Conservation (phyloP, 1,140 invertebrate genomes). For the Penaeus chinensis region DNA sequence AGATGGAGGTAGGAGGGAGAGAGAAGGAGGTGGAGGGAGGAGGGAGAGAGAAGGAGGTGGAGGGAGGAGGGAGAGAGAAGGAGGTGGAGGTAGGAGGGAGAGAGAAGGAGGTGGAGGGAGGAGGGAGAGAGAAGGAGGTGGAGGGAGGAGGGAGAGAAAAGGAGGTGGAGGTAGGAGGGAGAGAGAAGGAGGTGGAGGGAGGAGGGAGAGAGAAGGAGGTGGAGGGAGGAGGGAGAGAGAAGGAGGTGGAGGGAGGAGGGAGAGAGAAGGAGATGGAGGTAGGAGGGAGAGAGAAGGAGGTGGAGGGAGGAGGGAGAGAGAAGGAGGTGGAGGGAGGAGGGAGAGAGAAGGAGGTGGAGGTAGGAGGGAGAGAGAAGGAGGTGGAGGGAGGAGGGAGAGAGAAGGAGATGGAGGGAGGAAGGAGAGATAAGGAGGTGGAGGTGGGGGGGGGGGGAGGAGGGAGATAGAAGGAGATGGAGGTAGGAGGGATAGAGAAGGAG, state of each 20-base stretch:
- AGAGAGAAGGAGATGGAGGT: conserved; percentile 14
- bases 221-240: conserved; percentile 16
- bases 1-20: too few relatives aligned
- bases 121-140: not conserved
- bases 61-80: not conserved
- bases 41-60: conserved; percentile 10
- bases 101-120: not conserved
- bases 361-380: not conserved
- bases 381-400: conserved; percentile 18
- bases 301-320: not conserved
- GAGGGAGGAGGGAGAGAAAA: not conserved
- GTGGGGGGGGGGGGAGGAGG: not conserved
- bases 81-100: not conserved
- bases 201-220: not conserved
- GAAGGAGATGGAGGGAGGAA: conserved; percentile 18
- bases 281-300: conserved; percentile 3
- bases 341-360: not conserved
- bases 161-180: conserved; percentile 13
- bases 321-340: not conserved
- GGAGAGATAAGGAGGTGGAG: not conserved
- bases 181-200: not conserved
- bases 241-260: not conserved
- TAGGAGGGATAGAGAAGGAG: not conserved
- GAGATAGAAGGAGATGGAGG: not conserved
- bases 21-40: conserved; percentile 9